Percentiles rank a stretch among this genome's conserved stretches.
These are phyloP conservation scores for Pangasianodon gigas DNA, from an alignment of 2,113 vertebrate genomes.

Conservation along the genomic window DNA sequence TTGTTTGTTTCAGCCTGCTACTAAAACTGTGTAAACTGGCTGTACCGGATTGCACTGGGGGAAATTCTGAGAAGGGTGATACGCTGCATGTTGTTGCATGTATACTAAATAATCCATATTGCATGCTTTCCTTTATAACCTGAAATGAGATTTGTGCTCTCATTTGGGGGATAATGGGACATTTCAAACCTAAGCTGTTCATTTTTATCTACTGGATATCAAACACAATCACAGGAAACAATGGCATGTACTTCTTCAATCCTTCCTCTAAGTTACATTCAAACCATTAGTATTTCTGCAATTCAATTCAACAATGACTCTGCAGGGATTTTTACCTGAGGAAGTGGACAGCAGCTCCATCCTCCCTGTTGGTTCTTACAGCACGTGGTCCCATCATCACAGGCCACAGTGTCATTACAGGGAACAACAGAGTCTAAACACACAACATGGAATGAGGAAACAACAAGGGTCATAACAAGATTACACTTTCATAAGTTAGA, in stretches of 20 bases:
- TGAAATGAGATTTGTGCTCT: neutral
- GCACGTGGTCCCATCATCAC: constrained; percentile 60
- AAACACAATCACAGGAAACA: neutral
- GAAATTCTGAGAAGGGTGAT: neutral
- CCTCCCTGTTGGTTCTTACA: constrained; percentile 25
- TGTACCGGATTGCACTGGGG: neutral
- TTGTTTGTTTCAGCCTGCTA: neutral
- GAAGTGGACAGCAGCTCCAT: constrained; percentile 65
- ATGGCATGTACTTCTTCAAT: neutral
- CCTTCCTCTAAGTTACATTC: neutral
- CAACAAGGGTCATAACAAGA: too few relatives aligned
- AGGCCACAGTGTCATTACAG: constrained; percentile 47
- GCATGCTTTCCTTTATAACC: neutral
- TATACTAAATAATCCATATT: too few relatives aligned
- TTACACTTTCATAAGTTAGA: too few relatives aligned
- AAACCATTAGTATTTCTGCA: too few relatives aligned
- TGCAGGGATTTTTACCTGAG: constrained; percentile 55
- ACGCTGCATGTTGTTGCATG: too few relatives aligned
- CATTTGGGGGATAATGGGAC: too few relatives aligned
- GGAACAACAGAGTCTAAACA: constrained; percentile 60
- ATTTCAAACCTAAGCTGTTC: too few relatives aligned
- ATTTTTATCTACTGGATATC: too few relatives aligned
- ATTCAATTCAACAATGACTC: neutral
- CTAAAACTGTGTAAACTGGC: too few relatives aligned
- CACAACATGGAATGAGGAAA: constrained; percentile 42